These are phyloP conservation scores for Micronycteris hirsuta DNA, from an alignment of 2,113 vertebrate genomes.

Conservation along the genomic window DNA sequence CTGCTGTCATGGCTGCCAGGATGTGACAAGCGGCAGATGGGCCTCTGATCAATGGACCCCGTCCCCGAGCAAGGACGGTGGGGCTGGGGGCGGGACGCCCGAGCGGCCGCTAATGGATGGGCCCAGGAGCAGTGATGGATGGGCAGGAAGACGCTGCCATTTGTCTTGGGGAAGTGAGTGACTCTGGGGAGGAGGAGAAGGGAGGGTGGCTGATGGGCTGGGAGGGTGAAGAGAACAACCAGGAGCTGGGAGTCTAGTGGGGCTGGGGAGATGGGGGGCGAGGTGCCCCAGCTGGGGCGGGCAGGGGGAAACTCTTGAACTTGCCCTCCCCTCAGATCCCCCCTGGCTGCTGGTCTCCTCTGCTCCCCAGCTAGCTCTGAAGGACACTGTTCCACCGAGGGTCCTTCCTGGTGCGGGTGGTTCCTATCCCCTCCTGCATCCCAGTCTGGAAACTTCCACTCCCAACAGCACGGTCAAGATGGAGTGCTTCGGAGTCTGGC, in stretches of 20 bases:
- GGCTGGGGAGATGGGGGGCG: background rate
- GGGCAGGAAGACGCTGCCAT: conserved; percentile 88
- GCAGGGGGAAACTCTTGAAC: background rate
- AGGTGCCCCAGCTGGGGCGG: background rate
- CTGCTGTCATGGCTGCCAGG: conserved; percentile 79
- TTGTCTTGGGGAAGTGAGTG: conserved; percentile 94
- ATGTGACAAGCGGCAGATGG: conserved; percentile 85
- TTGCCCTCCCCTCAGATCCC: background rate
- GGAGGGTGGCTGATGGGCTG: background rate
- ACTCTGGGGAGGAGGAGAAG: conserved; percentile 77
- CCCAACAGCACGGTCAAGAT: background rate
- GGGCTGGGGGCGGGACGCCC: conserved; percentile 82
- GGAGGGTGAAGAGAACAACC: background rate
- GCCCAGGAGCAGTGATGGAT: conserved; percentile 88
- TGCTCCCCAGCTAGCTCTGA: background rate
- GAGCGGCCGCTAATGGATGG: conserved; percentile 58
- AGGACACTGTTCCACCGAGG: background rate
- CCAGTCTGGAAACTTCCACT: background rate
- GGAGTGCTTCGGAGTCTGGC: background rate
- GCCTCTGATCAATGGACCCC: conserved; percentile 92
- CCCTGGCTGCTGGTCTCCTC: background rate
- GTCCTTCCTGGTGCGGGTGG: background rate
- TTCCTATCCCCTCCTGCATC: too few relatives aligned
- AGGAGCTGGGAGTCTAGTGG: background rate
- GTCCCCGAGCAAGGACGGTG: conserved; percentile 90